Percentiles rank a stretch among this genome's conserved stretches.
Conservation (phyloP, 2,888 invertebrate genomes). For the Yponomeuta sedellus region DNA sequence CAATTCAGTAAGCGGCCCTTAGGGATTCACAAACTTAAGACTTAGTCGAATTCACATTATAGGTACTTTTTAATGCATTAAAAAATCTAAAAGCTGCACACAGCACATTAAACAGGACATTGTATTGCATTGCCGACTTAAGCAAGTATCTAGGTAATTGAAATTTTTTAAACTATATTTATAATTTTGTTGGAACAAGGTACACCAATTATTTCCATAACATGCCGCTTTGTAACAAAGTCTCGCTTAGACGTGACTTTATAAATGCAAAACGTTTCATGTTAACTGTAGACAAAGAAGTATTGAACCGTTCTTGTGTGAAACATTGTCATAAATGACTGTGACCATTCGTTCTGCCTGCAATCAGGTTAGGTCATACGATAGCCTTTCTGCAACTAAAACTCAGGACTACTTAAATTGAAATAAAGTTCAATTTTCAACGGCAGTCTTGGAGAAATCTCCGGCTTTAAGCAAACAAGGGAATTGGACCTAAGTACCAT, state of each 20-base stretch:
- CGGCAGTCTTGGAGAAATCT: neutral
- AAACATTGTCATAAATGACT: constrained; percentile 9
- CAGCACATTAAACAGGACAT: too few species aligned
- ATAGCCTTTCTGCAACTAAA: neutral
- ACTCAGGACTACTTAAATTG: neutral
- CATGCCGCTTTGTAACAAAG: neutral
- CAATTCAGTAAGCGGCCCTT: too few species aligned
- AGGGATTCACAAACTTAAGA: too few species aligned
- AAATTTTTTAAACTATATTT: too few species aligned
- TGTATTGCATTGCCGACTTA: too few species aligned
- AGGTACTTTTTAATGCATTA: too few species aligned
- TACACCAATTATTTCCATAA: neutral
- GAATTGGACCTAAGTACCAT: neutral
- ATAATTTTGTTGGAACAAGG: too few species aligned
- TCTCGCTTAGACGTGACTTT: neutral
- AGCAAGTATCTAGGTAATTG: too few species aligned
- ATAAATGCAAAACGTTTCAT: constrained; percentile 2
- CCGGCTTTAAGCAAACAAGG: neutral
- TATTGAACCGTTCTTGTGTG: neutral
- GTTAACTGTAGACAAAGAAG: constrained; percentile 10
- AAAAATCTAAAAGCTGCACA: too few species aligned
- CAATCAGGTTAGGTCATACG: constrained; percentile 2
- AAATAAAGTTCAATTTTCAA: neutral
- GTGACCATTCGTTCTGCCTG: constrained; percentile 1
- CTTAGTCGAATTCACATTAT: too few species aligned